phyloP scores from a whole-genome alignment of 2,113 vertebrate genomes.

The Puntigrus tetrazona region DNA sequence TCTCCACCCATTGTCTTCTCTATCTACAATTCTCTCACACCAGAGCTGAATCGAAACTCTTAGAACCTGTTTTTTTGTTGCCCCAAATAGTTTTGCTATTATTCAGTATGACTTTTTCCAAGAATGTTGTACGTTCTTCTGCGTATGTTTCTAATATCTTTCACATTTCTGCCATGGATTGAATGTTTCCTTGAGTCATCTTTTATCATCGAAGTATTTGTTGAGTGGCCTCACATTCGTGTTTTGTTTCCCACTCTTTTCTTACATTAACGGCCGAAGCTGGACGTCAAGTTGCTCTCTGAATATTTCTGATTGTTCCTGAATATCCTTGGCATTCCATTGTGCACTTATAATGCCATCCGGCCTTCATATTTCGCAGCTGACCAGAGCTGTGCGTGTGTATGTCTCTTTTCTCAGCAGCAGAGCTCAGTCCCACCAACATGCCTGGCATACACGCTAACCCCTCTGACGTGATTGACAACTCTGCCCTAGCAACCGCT shows the following conservation, averaged over 20 bases:
- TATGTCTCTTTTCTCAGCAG: constrained; percentile 51
- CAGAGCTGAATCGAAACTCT: background rate
- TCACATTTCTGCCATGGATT: background rate
- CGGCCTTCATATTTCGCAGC: constrained; percentile 31
- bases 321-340: background rate
- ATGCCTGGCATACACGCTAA: constrained; percentile 63
- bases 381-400: constrained; percentile 32
- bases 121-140: background rate
- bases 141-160: background rate
- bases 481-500: constrained; percentile 77
- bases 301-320: constrained; percentile 24
- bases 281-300: background rate
- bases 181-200: background rate
- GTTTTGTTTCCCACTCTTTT: background rate
- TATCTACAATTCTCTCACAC: background rate
- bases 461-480: constrained; percentile 67
- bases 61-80: background rate
- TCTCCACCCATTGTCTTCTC: background rate
- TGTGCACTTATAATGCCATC: background rate
- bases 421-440: constrained; percentile 53
- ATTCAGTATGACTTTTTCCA: background rate
- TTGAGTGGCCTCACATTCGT: background rate
- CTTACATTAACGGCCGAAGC: background rate
- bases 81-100: background rate
- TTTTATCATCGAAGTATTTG: background rate